Base-by-base conservation (phyloP, 2,888 invertebrate genomes). In the Pyrgus malvae region DNA sequence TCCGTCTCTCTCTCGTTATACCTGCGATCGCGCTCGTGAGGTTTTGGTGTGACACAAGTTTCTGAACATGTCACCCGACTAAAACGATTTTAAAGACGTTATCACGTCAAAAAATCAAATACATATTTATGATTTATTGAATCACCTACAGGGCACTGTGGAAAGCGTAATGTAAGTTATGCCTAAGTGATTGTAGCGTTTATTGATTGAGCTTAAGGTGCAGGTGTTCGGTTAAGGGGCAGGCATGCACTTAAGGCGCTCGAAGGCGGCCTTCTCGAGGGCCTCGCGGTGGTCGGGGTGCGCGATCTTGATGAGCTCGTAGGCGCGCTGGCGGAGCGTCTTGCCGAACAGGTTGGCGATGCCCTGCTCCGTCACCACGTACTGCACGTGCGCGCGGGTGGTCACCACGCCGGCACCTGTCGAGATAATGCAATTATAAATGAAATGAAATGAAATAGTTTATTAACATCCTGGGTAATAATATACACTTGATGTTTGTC, bases 321-420 rank as follows among this genome's bases (percentile, higher is more conserved):
- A 93, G 2, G 98, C 98, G 48, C 98, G 91, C 78, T 98, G 98
- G 1, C 98, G 91, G 48, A 98, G 91, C 11, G 94, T 95, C 83
- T 96, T 97, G 33, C 98, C 98, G 80, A 98, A 98, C 42, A 98
- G 87, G 55, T 94, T 91, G 0, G 98, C 98, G 63, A 98, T 95
- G 11, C 98, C 98, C 64, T 95, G 92, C 77, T 98, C 98, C 0
- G 98, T 98, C 0, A 98, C 98, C 2, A 98, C 92, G 78, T 98
- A 98, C 78, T 98, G 96, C 0, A 96, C 96, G 78, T 98, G 98
- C 0, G 97, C 97, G 61, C 98, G 92, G 0, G 96, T 94, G 0
- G 98, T 97, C 11, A 98, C 98, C 3, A 98, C 97, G n/a, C 98
- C 98, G 56, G 96, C 97, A 68, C 98, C 97, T 96, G 77, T 12